These are phyloP conservation scores for Neoitamus cyanurus DNA, from an alignment of 2,888 invertebrate species.

Conservation along the genomic window DNA sequence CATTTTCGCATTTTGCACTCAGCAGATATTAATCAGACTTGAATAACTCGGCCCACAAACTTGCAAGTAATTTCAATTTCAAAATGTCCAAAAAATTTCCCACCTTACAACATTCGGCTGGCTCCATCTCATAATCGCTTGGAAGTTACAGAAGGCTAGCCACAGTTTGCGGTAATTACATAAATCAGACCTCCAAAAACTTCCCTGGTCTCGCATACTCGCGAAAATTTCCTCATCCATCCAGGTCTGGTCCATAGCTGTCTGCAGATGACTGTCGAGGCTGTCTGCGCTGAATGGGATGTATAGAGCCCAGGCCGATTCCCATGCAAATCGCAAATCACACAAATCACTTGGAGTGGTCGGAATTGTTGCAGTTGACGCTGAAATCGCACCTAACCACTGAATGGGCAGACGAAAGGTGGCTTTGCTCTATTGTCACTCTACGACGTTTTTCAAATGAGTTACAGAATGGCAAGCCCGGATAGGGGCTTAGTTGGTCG, in stretches of 20 bases:
- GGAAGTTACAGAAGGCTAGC: not conserved
- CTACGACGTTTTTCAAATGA: not conserved
- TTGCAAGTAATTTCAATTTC: not conserved
- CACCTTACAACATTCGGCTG: not conserved
- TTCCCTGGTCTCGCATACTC: not conserved
- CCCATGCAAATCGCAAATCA: slow-evolving; percentile 28
- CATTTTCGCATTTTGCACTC: not conserved
- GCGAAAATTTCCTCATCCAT: not conserved
- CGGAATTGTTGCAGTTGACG: not conserved
- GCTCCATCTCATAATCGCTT: not conserved
- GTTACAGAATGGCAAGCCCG: not conserved
- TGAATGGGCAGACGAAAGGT: not conserved
- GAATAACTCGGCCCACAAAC: not conserved
- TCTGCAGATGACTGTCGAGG: not conserved
- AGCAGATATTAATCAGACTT: not conserved
- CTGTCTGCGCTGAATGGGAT: not conserved
- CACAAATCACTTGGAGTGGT: slow-evolving; percentile 18
- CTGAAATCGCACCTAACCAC: slow-evolving; percentile 20
- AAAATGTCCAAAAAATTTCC: slow-evolving; percentile 1
- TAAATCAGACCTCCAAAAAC: not conserved
- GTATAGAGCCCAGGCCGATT: not conserved
- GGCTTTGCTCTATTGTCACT: not conserved
- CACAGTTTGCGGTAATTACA: not conserved
- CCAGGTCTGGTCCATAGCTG: not conserved
- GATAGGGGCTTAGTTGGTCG: not conserved